Evolutionary conservation across 2,113 vertebrate species (phyloP).

Genomic region (Pyrgilauda ruficollis): DNA sequence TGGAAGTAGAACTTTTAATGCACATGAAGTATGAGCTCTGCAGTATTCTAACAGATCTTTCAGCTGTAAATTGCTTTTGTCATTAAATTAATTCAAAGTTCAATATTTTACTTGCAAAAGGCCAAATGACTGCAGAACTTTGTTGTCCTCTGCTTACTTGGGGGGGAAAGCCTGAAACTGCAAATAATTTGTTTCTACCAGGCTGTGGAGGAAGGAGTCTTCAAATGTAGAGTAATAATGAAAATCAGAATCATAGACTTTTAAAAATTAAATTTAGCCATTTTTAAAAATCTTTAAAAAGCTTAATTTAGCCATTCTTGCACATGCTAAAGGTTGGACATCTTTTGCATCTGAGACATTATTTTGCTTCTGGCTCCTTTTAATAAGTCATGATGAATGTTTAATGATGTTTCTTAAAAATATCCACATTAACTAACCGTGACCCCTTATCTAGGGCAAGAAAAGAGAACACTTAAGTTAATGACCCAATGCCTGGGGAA

Average conservation of each 20-base stretch:
- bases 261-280: background rate
- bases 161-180: background rate
- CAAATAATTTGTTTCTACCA: background rate
- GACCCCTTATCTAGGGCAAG: constrained; percentile 14
- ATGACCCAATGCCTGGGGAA: background rate
- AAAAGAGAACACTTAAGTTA: constrained; percentile 4
- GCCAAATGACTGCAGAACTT: background rate
- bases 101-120: background rate
- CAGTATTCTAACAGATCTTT: background rate
- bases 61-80: background rate
- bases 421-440: background rate
- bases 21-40: background rate
- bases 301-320: background rate
- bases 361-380: constrained; percentile 3
- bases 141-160: background rate
- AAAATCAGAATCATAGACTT: background rate
- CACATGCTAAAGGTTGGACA: background rate
- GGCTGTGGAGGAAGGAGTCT: background rate
- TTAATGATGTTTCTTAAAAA: constrained; percentile 20
- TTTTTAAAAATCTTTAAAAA: background rate
- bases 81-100: background rate
- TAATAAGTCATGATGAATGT: background rate
- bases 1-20: background rate
- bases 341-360: background rate
- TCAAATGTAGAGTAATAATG: background rate